Percentiles rank a stretch among this genome's conserved stretches.
Evolutionary conservation across 2,888 invertebrate genomes (phyloP).

Genomic region (Rhagium mordax): DNA sequence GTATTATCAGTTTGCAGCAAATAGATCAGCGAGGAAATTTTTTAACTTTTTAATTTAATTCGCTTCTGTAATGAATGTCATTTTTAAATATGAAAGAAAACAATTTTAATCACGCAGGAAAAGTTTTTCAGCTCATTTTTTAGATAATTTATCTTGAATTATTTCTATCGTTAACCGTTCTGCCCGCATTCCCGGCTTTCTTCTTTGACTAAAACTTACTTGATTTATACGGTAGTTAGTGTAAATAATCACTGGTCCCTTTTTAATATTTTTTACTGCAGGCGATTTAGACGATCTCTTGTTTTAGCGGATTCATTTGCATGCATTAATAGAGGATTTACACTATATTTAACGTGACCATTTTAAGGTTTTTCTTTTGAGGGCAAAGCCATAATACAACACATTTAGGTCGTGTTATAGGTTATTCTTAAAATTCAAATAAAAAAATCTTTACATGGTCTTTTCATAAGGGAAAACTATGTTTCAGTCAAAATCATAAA

Average conservation of each 20-base stretch:
- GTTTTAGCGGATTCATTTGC: slow-evolving; percentile 33
- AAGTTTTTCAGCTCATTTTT: slow-evolving; percentile 25
- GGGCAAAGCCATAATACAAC: not conserved
- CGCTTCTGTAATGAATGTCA: not conserved
- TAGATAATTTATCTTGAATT: slow-evolving; percentile 29
- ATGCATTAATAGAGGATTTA: slow-evolving; percentile 33
- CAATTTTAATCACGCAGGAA: not conserved
- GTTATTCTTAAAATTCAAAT: slow-evolving; percentile 1
- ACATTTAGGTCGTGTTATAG: not conserved
- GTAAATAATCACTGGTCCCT: slow-evolving; percentile 33
- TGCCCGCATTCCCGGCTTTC: slow-evolving; percentile 27
- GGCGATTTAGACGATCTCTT: slow-evolving; percentile 25
- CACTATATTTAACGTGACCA: slow-evolving; percentile 27
- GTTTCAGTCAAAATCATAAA: too few species aligned
- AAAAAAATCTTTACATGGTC: not conserved
- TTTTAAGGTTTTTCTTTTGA: slow-evolving; percentile 1
- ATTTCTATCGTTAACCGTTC: slow-evolving; percentile 14
- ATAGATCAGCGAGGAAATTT: not conserved
- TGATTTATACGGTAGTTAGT: slow-evolving; percentile 40
- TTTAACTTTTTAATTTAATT: not conserved
- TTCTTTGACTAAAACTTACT: slow-evolving; percentile 19
- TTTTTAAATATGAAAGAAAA: not conserved
- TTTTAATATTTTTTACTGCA: slow-evolving; percentile 28
- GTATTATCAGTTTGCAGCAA: not conserved
- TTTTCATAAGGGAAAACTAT: not conserved